A percentile compares a stretch with the other conserved stretches of the same genome.
phyloP scores from a whole-genome alignment of 2,888 invertebrate species.

The Aphidius colemani region DNA sequence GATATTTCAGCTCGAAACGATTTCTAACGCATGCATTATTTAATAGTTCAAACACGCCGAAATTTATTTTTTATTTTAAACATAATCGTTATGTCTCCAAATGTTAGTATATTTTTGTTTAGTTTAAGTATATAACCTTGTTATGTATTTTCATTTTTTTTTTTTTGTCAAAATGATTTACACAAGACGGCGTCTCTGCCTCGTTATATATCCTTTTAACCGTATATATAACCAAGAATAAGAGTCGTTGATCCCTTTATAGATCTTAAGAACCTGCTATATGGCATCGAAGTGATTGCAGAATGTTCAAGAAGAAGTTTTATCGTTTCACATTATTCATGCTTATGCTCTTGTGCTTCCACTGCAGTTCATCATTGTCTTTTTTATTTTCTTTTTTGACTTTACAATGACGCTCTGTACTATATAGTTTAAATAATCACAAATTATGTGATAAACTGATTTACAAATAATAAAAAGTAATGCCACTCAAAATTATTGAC shows the following conservation, averaged over 20 bases:
- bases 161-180: background rate
- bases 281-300: conserved; percentile 9
- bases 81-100: background rate
- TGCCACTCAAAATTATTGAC: no score
- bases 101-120: background rate
- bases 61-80: background rate
- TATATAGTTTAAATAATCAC: no score
- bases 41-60: background rate
- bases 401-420: no score
- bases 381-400: no score
- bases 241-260: no score
- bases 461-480: no score
- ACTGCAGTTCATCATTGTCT: conserved; percentile 5
- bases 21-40: conserved; percentile 9
- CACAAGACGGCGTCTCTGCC: no score
- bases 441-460: no score
- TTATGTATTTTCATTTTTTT: background rate
- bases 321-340: conserved; percentile 17
- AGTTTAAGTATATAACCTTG: background rate
- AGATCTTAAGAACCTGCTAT: no score
- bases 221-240: no score
- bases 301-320: conserved; percentile 15
- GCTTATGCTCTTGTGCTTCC: conserved; percentile 6
- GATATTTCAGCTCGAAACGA: conserved; percentile 8
- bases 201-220: background rate